Evolutionary conservation across 2,113 vertebrate genomes (phyloP).

Genomic region (Shinisaurus crocodilurus): DNA sequence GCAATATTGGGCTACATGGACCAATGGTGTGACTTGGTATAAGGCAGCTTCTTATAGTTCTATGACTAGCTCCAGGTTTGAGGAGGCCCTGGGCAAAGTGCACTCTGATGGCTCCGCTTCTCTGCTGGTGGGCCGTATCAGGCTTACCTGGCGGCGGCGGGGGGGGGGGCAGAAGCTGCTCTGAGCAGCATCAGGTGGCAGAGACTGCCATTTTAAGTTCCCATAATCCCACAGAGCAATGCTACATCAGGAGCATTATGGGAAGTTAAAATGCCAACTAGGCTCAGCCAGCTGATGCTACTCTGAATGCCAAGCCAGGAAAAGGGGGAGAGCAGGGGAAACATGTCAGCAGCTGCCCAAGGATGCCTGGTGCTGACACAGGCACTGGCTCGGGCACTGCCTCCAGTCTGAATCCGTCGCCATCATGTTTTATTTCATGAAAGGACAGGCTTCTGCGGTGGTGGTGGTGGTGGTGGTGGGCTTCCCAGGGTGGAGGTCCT

Average conservation of each 20-base stretch:
- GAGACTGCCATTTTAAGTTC: background rate
- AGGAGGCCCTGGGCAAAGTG: background rate
- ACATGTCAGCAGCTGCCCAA: background rate
- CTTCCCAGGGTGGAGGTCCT: background rate
- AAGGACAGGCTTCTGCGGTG: background rate
- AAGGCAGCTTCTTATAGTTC: no score
- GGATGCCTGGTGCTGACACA: background rate
- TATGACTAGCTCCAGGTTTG: background rate
- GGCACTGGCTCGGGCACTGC: no score
- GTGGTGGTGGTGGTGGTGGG: background rate
- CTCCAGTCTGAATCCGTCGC: background rate
- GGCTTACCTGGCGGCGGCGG: background rate
- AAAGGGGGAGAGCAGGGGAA: no score
- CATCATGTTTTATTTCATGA: background rate
- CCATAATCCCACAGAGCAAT: background rate
- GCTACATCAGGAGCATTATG: background rate
- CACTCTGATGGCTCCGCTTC: background rate
- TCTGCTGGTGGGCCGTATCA: background rate
- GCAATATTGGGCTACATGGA: no score
- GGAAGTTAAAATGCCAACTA: background rate
- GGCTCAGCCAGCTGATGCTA: background rate
- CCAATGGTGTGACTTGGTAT: no score
- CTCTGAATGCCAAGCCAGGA: no score
- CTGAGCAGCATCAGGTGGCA: background rate
- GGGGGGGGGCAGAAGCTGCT: background rate